These are phyloP conservation scores for Habrosyne pyritoides DNA, from an alignment of 2,888 invertebrate genomes.

Conservation along the genomic window DNA sequence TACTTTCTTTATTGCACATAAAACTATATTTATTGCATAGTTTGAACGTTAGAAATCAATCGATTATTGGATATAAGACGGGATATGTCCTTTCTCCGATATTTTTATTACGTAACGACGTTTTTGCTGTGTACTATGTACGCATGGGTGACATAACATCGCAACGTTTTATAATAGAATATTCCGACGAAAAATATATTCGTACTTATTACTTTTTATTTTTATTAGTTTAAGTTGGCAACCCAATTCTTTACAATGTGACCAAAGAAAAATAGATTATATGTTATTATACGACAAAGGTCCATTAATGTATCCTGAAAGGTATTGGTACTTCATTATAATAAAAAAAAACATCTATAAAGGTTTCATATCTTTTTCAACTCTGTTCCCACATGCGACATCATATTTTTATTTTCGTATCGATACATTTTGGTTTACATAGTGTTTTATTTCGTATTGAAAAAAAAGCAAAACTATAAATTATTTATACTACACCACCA, in stretches of 20 bases:
- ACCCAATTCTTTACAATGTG: too few species aligned
- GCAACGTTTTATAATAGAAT: too few species aligned
- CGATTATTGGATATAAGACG: conserved; percentile 53
- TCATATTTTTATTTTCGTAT: conserved; percentile 6
- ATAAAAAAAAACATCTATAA: too few species aligned
- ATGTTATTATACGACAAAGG: too few species aligned
- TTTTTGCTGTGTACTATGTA: conserved; percentile 10
- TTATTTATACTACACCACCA: conserved; percentile 13
- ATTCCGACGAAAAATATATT: too few species aligned
- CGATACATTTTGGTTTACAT: neutral
- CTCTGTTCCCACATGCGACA: too few species aligned
- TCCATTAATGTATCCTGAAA: too few species aligned
- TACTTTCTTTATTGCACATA: conserved; percentile 74
- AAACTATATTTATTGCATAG: conserved; percentile 70
- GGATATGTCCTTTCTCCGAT: conserved; percentile 34
- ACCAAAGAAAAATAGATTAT: too few species aligned
- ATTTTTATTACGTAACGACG: conserved; percentile 19
- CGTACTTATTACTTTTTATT: too few species aligned
- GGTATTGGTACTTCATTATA: too few species aligned
- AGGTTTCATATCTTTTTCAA: too few species aligned
- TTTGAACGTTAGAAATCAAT: conserved; percentile 59
- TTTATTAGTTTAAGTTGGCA: too few species aligned
- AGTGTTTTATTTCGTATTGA: conserved; percentile 1
- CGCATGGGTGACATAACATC: neutral
- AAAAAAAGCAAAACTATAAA: neutral